Evolutionary conservation across 2,797 vertebrate species (phyloP).

Genomic region (Centroberyx gerrardi): DNA sequence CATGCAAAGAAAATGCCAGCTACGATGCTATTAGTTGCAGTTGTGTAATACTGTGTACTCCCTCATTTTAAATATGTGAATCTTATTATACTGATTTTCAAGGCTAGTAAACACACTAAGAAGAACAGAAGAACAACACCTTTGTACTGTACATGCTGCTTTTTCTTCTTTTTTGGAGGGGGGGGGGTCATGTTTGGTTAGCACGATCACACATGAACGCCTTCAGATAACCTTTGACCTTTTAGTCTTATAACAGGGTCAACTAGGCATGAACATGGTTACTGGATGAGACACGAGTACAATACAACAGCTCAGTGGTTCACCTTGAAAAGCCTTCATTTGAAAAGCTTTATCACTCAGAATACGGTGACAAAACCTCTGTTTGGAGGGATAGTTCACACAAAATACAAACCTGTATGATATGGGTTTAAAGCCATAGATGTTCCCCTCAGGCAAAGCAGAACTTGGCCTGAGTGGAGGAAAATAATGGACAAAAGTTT

Average conservation of each 20-base stretch:
- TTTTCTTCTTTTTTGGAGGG: conserved; percentile 58
- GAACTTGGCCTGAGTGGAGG: conserved; percentile 1
- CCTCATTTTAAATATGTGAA: conserved; percentile 74
- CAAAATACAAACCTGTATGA: conserved; percentile 32
- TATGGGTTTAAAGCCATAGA: conserved; percentile 21
- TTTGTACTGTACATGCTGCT: conserved; percentile 83
- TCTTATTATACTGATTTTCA: conserved; percentile 71
- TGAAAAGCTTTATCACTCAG: conserved; percentile 5
- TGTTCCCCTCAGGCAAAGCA: conserved; percentile 29
- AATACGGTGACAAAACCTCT: neutral
- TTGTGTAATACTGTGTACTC: conserved; percentile 77
- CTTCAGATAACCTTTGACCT: conserved; percentile 54
- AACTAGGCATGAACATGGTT: conserved; percentile 29
- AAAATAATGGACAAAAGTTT: neutral
- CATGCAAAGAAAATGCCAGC: conserved; percentile 85
- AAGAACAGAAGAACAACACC: conserved; percentile 77
- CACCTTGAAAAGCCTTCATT: conserved; percentile 2
- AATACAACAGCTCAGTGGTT: conserved; percentile 34
- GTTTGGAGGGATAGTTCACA: conserved; percentile 43
- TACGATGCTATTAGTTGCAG: conserved; percentile 75
- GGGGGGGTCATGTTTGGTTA: conserved; percentile 39
- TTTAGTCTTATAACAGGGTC: conserved; percentile 24
- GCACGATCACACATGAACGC: conserved; percentile 49
- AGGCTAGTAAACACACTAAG: conserved; percentile 79
- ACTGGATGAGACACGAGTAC: conserved; percentile 45